Evolutionary conservation across 1,140 invertebrate species (phyloP), one percentile per base, ranked within the genome.

Genomic region (Dufourea novaeangliae): DNA sequence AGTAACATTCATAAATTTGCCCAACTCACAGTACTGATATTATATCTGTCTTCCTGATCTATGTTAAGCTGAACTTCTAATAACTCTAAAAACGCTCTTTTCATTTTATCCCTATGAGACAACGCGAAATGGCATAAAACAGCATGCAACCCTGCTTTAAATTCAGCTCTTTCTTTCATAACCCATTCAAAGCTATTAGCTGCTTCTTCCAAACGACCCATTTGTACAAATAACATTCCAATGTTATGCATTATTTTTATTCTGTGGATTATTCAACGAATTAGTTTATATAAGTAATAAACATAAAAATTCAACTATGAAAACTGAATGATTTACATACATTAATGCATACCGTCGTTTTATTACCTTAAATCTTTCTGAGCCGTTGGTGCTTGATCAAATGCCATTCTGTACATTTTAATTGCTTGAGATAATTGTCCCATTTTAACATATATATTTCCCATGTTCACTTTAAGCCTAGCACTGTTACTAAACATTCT

Each of bases 201-300:
- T 0, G 99, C 99, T 90, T 99, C 98, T 82, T 96, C 96, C 90
- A 98, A 98, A 89, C 99, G 98, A 11, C 97, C 97, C 96, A 99
- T 97, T 90, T 97, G 97, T 0, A 99, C 96, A 91, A 99, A 97
- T 12, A 99, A 94, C 74, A 99, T 95, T 0, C 98, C 99, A 90
- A 99, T 99, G 88, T 99, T 99, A 91, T 99, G 98, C 95, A 98
- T 98, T 67, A 99, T 98, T 93, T 98, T 99, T 80, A 98, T 96
- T 88, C 97, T 98, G 82, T 63, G 89, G 92, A 86, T 78, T 69
- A 64, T 64, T 77, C 73, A 52, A 5, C 27, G 8, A 57, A 12
- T 73, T 84, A 85, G 14, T 37, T 72, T 27, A 25, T 66, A 27
- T 34, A 50, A 66, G 8, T 22, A 46, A 54, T 44, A 20, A 32